Conservation (phyloP, 92 coral and sea anemone genomes). For the Porites rus region DNA sequence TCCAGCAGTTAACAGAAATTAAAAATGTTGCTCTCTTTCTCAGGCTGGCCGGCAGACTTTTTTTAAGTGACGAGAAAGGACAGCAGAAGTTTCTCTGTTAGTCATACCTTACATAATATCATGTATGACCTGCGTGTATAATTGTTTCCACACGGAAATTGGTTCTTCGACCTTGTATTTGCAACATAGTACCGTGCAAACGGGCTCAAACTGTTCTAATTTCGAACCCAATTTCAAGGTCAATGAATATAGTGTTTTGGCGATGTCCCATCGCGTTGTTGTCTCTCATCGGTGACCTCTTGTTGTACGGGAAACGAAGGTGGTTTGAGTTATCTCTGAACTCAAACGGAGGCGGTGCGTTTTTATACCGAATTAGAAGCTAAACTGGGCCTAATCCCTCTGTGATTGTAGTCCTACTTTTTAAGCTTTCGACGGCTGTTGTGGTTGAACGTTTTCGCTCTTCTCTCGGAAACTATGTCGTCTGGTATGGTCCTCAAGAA, state of each 20-base stretch:
- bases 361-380: background rate
- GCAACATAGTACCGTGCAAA: background rate
- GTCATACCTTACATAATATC: background rate
- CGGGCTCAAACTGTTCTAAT: constrained; percentile 1
- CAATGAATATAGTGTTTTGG: constrained; percentile 4
- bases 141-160: constrained; percentile 56
- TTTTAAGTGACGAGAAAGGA: background rate
- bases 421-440: background rate
- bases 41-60: background rate
- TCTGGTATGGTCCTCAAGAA: background rate
- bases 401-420: background rate
- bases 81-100: background rate
- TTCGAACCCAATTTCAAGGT: constrained; percentile 28
- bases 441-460: no score
- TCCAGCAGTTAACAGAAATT: background rate
- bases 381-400: background rate
- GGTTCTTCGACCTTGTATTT: constrained; percentile 19
- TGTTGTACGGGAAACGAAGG: constrained; percentile 16
- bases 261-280: constrained; percentile 32
- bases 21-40: no score
- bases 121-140: constrained; percentile 20
- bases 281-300: constrained; percentile 46
- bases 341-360: background rate
- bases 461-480: no score
- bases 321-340: background rate